These are phyloP conservation scores for Torymus aiolomorphi DNA, from an alignment of 2,888 invertebrate genomes.

Conservation along the genomic window DNA sequence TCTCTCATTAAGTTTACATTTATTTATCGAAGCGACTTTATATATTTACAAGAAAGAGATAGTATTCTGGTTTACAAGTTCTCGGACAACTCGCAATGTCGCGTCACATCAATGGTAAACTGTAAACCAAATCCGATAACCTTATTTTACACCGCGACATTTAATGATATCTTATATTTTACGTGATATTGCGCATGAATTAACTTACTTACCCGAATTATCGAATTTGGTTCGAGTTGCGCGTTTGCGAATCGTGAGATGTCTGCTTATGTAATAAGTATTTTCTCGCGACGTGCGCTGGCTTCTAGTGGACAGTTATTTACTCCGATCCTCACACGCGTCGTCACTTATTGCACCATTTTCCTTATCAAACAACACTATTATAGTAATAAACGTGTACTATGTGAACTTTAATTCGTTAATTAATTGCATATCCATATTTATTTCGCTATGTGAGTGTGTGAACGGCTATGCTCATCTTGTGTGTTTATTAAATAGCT, in stretches of 20 bases:
- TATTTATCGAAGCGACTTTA: slow-evolving; percentile 37
- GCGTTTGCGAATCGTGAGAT: too few species aligned
- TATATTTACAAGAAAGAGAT: slow-evolving; percentile 40
- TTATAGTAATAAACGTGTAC: slow-evolving; percentile 39
- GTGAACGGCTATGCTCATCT: slow-evolving; percentile 45
- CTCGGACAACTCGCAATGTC: slow-evolving; percentile 37
- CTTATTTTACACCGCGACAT: too few species aligned
- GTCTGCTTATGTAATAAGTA: too few species aligned
- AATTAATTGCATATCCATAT: slow-evolving; percentile 48
- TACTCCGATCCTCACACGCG: not conserved
- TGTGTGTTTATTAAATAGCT: slow-evolving; percentile 48
- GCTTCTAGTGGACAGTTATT: slow-evolving; percentile 52
- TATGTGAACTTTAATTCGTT: slow-evolving; percentile 39
- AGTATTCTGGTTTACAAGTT: slow-evolving; percentile 7
- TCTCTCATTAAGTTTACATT: not conserved
- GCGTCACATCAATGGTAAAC: not conserved
- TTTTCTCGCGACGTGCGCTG: slow-evolving; percentile 14
- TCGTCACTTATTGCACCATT: slow-evolving; percentile 52
- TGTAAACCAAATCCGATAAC: too few species aligned
- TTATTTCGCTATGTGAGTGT: slow-evolving; percentile 53
- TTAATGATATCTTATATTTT: too few species aligned
- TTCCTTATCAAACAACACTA: slow-evolving; percentile 31
- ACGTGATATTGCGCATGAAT: too few species aligned
- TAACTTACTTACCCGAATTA: too few species aligned
- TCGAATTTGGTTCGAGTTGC: too few species aligned